These are phyloP conservation scores for Spodoptera frugiperda DNA, from an alignment of 1,140 invertebrate genomes.

Conservation along the genomic window DNA sequence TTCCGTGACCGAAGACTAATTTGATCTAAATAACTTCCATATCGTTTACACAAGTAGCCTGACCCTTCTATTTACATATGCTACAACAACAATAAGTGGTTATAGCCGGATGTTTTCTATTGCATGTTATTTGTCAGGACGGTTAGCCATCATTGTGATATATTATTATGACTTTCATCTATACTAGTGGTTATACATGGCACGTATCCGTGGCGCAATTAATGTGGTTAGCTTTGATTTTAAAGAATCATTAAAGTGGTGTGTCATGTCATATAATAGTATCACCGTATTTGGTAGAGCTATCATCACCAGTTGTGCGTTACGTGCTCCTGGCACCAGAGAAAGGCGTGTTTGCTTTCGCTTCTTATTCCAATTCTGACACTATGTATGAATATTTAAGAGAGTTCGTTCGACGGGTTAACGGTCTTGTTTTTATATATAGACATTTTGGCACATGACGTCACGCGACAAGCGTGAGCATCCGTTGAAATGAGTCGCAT, in stretches of 20 bases:
- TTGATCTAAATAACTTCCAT: constrained; percentile 31
- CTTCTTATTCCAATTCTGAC: constrained; percentile 38
- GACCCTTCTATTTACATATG: constrained; percentile 3
- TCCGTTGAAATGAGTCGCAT: constrained; percentile 34
- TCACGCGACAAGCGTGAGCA: constrained; percentile 1
- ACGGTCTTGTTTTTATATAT: constrained; percentile 41
- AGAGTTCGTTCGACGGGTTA: constrained; percentile 19
- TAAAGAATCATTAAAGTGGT: background rate
- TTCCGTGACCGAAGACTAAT: constrained; percentile 23
- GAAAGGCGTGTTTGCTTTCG: constrained; percentile 42
- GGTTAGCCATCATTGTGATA: constrained; percentile 1
- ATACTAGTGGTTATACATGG: background rate
- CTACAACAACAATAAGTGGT: background rate
- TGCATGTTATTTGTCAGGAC: constrained; percentile 1
- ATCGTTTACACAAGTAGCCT: constrained; percentile 1
- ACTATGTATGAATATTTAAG: constrained; percentile 26
- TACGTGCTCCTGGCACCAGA: constrained; percentile 40
- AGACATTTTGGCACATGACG: constrained; percentile 39
- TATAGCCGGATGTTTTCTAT: constrained; percentile 15
- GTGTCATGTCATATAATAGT: constrained; percentile 1
- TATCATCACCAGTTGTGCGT: background rate
- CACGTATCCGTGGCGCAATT: background rate
- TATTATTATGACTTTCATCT: constrained; percentile 8
- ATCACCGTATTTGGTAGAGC: constrained; percentile 7
- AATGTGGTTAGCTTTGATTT: background rate